Evolutionary conservation across 1,140 invertebrate species (phyloP), one percentile per base, ranked within the genome.

Genomic region (Pogonognathellus flavescens): DNA sequence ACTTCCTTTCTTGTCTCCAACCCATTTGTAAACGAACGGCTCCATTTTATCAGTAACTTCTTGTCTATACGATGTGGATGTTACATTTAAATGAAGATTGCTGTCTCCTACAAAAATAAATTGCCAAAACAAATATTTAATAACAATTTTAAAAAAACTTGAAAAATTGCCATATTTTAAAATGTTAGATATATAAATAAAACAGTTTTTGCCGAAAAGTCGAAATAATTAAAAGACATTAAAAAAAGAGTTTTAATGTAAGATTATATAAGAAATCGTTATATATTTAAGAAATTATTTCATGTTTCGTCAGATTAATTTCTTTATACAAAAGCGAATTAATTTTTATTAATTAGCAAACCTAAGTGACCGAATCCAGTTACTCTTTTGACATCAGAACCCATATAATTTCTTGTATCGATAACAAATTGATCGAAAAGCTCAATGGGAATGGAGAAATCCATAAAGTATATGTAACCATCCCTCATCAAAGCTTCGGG

Each of bases 391-490:
- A 57, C 72, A 41, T 22, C 52, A 22, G 18, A 25, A 2, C 82
- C 82, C 52, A 97, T 89, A 72, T 93, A 93, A 87, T 95, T 91
- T 25, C 93, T 92, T 89, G 98, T 93, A 6, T 93, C 92, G 49
- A 93, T 91, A 14, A 98, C 94, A 22, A 98, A 92, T 49, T 94
- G 91, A 90, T 99, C 99, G 90, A 97, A 99, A 57, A 94, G 89
- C 9, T 92, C 90, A 13, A 96, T 90, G 0, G 97, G 97, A 85
- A 99, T 90, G 0, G 97, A 98, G 0, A 99, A 93, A 90, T 99
- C 98, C 90, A 99, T 99, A 90, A 98, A 98, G 90, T 97, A 99
- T 50, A 95, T 94, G 91, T 98, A 98, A 2, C 97, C 97, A 89
- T 97, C 95, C 20, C 92, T 91, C 80, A 95, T 90, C 18, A 96